Evolutionary conservation across 2,888 invertebrate genomes (phyloP).

Genomic region (Sminthurinus aureus): DNA sequence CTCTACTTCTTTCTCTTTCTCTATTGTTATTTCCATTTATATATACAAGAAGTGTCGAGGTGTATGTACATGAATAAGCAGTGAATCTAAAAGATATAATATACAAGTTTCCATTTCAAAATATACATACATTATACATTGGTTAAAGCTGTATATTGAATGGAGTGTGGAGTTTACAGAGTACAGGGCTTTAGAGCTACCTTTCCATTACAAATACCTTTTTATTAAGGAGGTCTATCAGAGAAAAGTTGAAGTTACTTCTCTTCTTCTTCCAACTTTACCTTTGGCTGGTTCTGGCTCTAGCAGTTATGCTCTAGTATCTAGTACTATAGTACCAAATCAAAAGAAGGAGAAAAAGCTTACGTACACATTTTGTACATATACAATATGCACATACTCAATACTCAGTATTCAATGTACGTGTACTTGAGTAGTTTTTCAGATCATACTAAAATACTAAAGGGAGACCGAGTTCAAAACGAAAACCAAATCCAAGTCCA

Average conservation of each 20-base stretch:
- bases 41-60: too few relatives aligned
- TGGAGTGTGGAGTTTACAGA: not conserved
- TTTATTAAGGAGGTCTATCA: conserved; percentile 36
- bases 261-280: conserved; percentile 6
- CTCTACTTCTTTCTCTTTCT: not conserved
- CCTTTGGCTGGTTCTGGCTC: not conserved
- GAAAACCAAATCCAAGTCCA: not conserved
- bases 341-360: too few relatives aligned
- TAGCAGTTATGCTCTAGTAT: not conserved
- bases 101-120: not conserved
- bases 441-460: not conserved
- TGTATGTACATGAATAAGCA: not conserved
- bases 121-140: conserved; percentile 9
- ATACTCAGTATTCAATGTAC: not conserved
- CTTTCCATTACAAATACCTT: conserved; percentile 38
- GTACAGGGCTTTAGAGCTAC: conserved; percentile 1
- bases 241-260: conserved; percentile 28
- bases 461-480: not conserved
- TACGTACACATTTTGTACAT: too few relatives aligned
- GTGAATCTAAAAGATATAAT: conserved; percentile 12
- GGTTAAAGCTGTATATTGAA: too few relatives aligned
- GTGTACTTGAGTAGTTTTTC: not conserved
- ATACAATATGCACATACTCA: not conserved
- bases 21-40: not conserved
- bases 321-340: not conserved